A percentile compares a stretch with the other conserved stretches of the same genome.
Evolutionary conservation across 2,888 invertebrate genomes (phyloP).

Genomic region (Thysanoteuthis rhombus): DNA sequence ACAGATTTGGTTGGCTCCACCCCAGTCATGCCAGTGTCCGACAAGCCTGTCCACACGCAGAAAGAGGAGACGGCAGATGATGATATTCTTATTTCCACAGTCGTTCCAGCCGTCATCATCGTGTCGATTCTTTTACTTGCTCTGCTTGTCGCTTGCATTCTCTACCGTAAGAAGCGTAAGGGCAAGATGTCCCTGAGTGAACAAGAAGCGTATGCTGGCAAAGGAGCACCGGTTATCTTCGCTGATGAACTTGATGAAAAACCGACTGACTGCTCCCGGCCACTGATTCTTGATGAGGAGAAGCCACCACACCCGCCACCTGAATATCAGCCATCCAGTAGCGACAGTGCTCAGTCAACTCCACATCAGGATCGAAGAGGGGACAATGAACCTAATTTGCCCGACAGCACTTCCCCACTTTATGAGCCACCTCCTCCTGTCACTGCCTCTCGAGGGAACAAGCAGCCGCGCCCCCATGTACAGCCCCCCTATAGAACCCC

Average conservation of each 20-base stretch:
- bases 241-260: constrained; percentile 92
- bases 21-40: constrained; percentile 22
- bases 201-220: constrained; percentile 71
- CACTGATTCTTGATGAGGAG: constrained; percentile 93
- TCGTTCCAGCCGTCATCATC: constrained; percentile 83
- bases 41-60: constrained; percentile 31
- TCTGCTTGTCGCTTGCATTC: constrained; percentile 85
- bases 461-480: constrained; percentile 57
- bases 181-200: constrained; percentile 85
- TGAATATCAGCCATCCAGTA: constrained; percentile 55
- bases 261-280: constrained; percentile 79
- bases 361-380: constrained; percentile 47
- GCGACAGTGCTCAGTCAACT: constrained; percentile 56
- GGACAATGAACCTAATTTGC: constrained; percentile 51
- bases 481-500: constrained; percentile 90
- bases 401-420: constrained; percentile 51
- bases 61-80: constrained; percentile 41
- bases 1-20: neutral
- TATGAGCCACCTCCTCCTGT: constrained; percentile 61
- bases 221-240: constrained; percentile 91
- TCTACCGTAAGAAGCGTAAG: constrained; percentile 81
- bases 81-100: constrained; percentile 76
- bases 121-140: constrained; percentile 88
- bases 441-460: constrained; percentile 50
- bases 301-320: constrained; percentile 78